phyloP scores from a whole-genome alignment of 2,797 vertebrate genomes.

The Dromococcyx pavoninus region DNA sequence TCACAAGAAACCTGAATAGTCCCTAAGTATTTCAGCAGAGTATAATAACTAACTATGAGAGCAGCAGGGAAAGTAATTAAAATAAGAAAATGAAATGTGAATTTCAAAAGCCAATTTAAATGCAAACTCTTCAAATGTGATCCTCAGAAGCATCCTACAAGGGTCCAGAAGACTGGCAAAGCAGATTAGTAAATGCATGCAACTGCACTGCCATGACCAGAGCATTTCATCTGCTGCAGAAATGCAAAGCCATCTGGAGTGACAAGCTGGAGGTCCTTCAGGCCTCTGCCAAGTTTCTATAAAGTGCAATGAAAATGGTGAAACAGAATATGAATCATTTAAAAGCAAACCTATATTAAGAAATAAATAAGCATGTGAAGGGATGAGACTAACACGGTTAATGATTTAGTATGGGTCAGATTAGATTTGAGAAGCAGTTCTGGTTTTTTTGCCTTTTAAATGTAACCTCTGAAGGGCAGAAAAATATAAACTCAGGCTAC shows the following conservation, averaged over 20 bases:
- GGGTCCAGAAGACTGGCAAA: conserved; percentile 4
- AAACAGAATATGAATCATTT: conserved; percentile 60
- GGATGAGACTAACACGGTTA: not conserved
- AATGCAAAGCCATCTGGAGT: conserved; percentile 71
- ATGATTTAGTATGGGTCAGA: not conserved
- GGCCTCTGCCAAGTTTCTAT: conserved; percentile 57
- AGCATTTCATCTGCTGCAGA: conserved; percentile 52
- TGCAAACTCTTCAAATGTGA: not conserved
- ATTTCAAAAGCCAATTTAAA: conserved; percentile 52
- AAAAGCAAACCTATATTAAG: conserved; percentile 61
- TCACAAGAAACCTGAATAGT: not conserved
- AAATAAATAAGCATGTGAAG: not conserved
- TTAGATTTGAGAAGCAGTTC: not conserved
- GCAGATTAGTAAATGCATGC: conserved; percentile 13
- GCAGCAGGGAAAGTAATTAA: conserved; percentile 26
- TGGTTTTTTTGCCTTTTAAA: not conserved
- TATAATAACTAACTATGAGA: not conserved
- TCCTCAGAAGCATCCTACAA: not conserved
- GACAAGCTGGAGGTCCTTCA: conserved; percentile 60
- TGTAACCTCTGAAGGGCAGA: not conserved
- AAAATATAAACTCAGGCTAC: not conserved
- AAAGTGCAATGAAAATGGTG: conserved; percentile 5
- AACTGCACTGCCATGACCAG: conserved; percentile 49
- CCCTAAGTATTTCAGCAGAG: not conserved
- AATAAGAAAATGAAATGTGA: conserved; percentile 24